Percentiles rank a stretch among this genome's conserved stretches.
Conservation (phyloP, 2,888 invertebrate species). For the Melangyna quadrimaculata region DNA sequence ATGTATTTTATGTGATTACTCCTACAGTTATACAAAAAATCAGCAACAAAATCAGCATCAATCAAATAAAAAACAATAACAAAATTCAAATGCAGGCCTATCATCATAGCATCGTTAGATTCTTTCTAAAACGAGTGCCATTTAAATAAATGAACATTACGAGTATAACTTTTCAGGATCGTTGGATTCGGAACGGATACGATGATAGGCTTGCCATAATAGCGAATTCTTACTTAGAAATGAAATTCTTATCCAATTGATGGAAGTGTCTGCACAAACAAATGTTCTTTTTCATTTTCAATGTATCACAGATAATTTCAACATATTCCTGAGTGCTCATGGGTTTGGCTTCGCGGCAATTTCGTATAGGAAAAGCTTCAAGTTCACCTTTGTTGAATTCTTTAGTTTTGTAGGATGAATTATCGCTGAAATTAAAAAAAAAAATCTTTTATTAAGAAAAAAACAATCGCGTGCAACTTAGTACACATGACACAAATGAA, state of each 20-base stretch:
- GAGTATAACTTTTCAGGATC: no score
- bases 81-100: no score
- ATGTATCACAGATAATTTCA: constrained; percentile 91
- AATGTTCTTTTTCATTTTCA: constrained; percentile 96
- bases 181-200: no score
- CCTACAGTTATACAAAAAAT: constrained; percentile 68
- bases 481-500: no score
- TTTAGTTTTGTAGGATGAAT: constrained; percentile 84
- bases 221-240: constrained; percentile 84
- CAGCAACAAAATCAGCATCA: background rate
- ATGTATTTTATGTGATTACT: constrained; percentile 87
- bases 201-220: background rate
- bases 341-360: constrained; percentile 80
- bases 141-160: no score
- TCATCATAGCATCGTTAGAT: no score
- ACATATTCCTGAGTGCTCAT: constrained; percentile 87
- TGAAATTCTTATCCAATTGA: constrained; percentile 88
- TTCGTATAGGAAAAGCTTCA: constrained; percentile 83
- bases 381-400: constrained; percentile 82
- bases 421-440: constrained; percentile 79
- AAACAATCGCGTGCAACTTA: no score
- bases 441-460: background rate
- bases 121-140: no score
- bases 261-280: constrained; percentile 96
- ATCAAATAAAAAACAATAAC: background rate